Percentiles rank a stretch among this genome's conserved stretches.
Conservation (phyloP, 2,113 vertebrate genomes). For the Halcyon senegalensis region DNA sequence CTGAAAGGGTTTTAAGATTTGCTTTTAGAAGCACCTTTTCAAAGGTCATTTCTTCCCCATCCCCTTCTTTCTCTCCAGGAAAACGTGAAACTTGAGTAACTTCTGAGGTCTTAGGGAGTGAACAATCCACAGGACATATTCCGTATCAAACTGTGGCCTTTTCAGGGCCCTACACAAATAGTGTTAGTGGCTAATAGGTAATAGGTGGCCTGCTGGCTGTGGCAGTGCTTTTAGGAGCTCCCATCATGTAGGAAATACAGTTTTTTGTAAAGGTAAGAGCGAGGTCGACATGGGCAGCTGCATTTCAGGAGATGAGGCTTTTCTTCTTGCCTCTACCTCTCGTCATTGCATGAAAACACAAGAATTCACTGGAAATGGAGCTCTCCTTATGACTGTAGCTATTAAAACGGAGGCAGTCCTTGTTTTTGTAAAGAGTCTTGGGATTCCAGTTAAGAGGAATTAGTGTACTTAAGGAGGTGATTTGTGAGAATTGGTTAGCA, state of each 20-base stretch:
- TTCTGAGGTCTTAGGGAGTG: neutral
- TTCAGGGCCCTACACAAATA: neutral
- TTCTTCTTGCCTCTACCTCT: neutral
- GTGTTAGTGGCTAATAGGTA: neutral
- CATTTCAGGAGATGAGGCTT: neutral
- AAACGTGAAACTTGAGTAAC: neutral
- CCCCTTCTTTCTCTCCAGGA: neutral
- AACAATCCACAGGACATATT: neutral
- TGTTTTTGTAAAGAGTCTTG: neutral
- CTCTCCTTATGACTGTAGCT: neutral
- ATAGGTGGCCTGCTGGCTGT: neutral
- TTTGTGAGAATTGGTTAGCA: neutral
- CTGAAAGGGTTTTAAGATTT: neutral
- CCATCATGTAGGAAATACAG: rapidly evolving
- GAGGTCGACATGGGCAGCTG: neutral
- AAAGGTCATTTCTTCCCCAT: neutral
- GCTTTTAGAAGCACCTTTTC: neutral
- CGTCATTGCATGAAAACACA: rapidly evolving
- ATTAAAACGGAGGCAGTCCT: neutral
- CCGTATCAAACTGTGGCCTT: neutral
- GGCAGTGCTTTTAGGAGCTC: neutral
- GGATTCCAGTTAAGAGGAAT: neutral
- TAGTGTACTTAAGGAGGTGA: neutral
- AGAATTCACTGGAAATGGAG: neutral
- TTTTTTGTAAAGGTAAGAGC: neutral